Percentiles rank a stretch among this genome's conserved stretches.
Conservation (phyloP, 1,140 invertebrate species). For the Zaprionus kolodkinae region DNA sequence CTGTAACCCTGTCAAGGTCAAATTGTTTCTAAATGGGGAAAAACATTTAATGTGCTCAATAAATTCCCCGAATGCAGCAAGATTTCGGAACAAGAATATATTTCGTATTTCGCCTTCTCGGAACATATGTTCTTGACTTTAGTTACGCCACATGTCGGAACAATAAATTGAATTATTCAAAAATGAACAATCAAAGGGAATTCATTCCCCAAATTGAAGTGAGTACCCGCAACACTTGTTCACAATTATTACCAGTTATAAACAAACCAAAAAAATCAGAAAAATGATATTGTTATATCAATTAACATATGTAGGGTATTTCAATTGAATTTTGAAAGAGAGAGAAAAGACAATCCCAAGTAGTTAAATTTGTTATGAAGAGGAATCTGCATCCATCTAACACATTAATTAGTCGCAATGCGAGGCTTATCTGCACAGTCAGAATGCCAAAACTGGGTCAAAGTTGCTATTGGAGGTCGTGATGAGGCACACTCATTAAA, state of each 20-base stretch:
- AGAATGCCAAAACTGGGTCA: constrained; percentile 51
- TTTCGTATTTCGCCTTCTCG: neutral
- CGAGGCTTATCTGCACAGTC: constrained; percentile 43
- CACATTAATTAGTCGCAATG: constrained; percentile 36
- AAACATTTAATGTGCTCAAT: constrained; percentile 9
- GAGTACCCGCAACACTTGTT: neutral
- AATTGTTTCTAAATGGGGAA: constrained; percentile 4
- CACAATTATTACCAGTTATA: constrained; percentile 12
- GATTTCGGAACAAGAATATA: neutral
- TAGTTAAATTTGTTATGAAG: constrained; percentile 13
- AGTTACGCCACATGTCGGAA: neutral
- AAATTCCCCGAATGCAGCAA: neutral
- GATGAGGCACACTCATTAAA: neutral
- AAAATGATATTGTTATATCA: constrained; percentile 40
- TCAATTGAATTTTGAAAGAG: constrained; percentile 1
- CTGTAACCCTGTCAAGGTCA: constrained; percentile 21
- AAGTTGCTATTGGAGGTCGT: constrained; percentile 47
- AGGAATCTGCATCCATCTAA: constrained; percentile 21
- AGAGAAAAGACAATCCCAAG: neutral
- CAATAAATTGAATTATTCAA: constrained; percentile 12
- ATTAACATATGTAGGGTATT: constrained; percentile 22
- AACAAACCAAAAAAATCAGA: constrained; percentile 39
- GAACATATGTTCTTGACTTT: neutral
- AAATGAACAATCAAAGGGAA: neutral
- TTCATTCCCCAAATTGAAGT: constrained; percentile 6